phyloP scores from a whole-genome alignment of 2,888 invertebrate genomes.

The Tethea ocularis region DNA sequence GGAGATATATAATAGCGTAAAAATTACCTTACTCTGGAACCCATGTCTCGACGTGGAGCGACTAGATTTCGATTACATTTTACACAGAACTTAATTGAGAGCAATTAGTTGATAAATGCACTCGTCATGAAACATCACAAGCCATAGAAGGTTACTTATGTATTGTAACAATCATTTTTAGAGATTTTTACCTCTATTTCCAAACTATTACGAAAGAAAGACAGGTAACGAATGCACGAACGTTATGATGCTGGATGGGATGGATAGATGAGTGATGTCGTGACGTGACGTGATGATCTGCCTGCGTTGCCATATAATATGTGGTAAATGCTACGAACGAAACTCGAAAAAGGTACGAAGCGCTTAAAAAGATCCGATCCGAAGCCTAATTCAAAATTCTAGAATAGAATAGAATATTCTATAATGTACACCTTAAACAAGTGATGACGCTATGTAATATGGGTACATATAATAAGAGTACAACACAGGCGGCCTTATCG shows the following conservation, averaged over 20 bases:
- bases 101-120: constrained; percentile 39
- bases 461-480: too few relatives aligned
- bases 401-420: too few relatives aligned
- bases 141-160: constrained; percentile 63
- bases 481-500: too few relatives aligned
- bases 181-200: constrained; percentile 43
- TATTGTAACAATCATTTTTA: constrained; percentile 45
- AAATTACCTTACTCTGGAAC: constrained; percentile 77
- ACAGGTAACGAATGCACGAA: not conserved
- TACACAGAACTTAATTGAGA: constrained; percentile 43
- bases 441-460: too few relatives aligned
- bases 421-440: too few relatives aligned
- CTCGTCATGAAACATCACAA: constrained; percentile 63
- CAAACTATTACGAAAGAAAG: constrained; percentile 55
- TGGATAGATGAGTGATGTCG: too few relatives aligned
- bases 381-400: too few relatives aligned
- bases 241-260: not conserved
- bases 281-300: too few relatives aligned
- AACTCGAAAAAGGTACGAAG: too few relatives aligned
- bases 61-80: constrained; percentile 64
- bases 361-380: too few relatives aligned
- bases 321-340: too few relatives aligned
- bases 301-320: too few relatives aligned
- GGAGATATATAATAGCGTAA: not conserved
- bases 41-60: constrained; percentile 76